phyloP scores from a whole-genome alignment of 2,113 vertebrate species.

The Hippopotamus amphibius region DNA sequence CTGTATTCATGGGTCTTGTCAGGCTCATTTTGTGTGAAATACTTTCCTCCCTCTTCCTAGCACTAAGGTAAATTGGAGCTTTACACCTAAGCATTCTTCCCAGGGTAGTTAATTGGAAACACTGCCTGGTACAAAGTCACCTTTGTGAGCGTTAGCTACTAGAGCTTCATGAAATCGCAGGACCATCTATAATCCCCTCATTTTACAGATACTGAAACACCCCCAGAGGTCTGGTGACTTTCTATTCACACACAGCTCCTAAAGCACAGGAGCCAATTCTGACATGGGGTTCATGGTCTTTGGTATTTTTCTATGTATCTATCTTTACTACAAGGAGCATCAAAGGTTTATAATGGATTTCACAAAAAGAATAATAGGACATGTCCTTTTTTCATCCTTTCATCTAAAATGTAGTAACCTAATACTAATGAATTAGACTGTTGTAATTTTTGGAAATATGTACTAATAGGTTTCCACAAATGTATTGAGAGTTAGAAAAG shows the following conservation, averaged over 20 bases:
- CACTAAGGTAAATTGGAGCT: background rate
- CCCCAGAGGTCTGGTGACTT: background rate
- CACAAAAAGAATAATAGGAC: background rate
- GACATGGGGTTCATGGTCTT: background rate
- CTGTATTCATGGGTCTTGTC: background rate
- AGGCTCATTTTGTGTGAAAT: conserved; percentile 23
- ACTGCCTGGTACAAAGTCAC: background rate
- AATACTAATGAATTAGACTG: background rate
- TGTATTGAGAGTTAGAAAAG: background rate
- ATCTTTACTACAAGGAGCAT: background rate
- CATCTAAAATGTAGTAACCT: background rate
- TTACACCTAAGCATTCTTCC: background rate
- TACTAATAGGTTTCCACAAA: background rate
- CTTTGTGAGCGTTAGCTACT: conserved; percentile 2
- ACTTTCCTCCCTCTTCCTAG: conserved; percentile 31
- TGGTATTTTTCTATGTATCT: background rate
- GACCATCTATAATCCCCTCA: background rate
- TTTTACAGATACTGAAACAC: background rate
- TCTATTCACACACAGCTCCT: background rate
- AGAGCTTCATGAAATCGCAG: background rate
- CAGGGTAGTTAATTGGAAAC: background rate
- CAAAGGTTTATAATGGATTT: background rate
- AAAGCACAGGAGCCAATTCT: background rate
- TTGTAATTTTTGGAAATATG: background rate
- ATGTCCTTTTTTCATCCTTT: background rate